Base-by-base conservation (phyloP, 2,888 invertebrate genomes). In the Apoderus coryli region DNA sequence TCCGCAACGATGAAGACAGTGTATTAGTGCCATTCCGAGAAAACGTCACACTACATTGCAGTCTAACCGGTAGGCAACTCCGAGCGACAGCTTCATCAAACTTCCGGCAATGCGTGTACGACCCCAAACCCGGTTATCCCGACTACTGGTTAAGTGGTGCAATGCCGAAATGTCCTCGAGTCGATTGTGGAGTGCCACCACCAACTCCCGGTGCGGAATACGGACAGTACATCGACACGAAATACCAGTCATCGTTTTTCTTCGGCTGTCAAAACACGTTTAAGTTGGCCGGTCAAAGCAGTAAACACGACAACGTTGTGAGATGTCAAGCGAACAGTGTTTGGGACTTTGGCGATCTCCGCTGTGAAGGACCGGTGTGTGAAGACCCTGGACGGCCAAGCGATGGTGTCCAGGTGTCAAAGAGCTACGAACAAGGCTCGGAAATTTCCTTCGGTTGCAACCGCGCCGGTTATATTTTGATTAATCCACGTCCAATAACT, bases 251-350 rank as follows among this genome's bases (percentile, higher is more conserved):
- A 16, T 86, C 84, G 3, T 90, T 93, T 64, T 89, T 84, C 65
- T 93, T 93, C 53, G 89, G 90, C 16, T 95, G 93, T 48, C 88
- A 89, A 61, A 88, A 90, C 40, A 93, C 93, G 0, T 95, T 93
- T 53, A 88, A 88, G 52, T 63, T 90, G 10, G 88, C 86, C 11
- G 92, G 92, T 2, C 88, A 92, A 61, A 88, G 90, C 2, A 80
- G 77, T 40, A 77, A 81, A 45, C 81, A 89, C 44, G 90, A 93
- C 48, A 88, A 88, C 52, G 81, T 85, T 7, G 93, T 96, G 1
- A 67, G 81, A 38, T 95, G 95, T 57, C 80, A 82, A 61, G 77
- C 78, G 1, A 89, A 89, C 49, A 88, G 89, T 2, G 78, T 84
- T 37, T 96, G 96, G 96, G 95, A 95, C 63, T 92, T 95, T 54